phyloP scores from a whole-genome alignment of 1,140 invertebrate genomes.

The Caenorhabditis tropicalis region DNA sequence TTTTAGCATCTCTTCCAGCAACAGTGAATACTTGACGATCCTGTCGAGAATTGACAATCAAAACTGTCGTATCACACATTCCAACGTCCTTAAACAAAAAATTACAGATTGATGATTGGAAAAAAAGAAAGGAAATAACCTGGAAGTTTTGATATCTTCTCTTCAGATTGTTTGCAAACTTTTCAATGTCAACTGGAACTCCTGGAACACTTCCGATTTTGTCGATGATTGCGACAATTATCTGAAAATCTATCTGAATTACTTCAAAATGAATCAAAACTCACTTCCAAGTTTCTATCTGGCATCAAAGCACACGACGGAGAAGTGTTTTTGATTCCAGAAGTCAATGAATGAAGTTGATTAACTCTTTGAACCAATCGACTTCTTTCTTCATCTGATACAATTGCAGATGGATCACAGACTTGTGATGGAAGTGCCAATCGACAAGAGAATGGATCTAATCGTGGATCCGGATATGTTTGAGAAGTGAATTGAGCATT shows the following conservation, averaged over 20 bases:
- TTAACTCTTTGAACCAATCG: conserved; percentile 56
- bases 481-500: conserved; percentile 66
- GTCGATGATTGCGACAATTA: conserved; percentile 67
- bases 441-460: conserved; percentile 60
- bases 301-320: conserved; percentile 62
- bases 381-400: conserved; percentile 66
- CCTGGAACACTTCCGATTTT: conserved; percentile 66
- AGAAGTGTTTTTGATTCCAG: conserved; percentile 65
- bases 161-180: conserved; percentile 68
- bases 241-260: conserved; percentile 30
- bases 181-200: conserved; percentile 66
- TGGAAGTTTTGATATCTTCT: conserved; percentile 66
- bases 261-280: neutral
- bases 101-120: conserved; percentile 1
- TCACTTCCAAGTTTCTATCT: conserved; percentile 61
- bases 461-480: conserved; percentile 67
- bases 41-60: conserved; percentile 67
- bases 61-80: conserved; percentile 68
- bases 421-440: conserved; percentile 64
- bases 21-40: conserved; percentile 71
- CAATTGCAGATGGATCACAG: conserved; percentile 69
- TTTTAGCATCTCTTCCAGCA: conserved; percentile 68
- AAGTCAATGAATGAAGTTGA: conserved; percentile 59
- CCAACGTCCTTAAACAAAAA: conserved; percentile 61
- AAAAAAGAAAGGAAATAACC: conserved; percentile 49